A percentile compares a stretch with the other conserved stretches of the same genome.
Evolutionary conservation across 2,888 invertebrate genomes (phyloP).

Genomic region (Tiphia femorata): DNA sequence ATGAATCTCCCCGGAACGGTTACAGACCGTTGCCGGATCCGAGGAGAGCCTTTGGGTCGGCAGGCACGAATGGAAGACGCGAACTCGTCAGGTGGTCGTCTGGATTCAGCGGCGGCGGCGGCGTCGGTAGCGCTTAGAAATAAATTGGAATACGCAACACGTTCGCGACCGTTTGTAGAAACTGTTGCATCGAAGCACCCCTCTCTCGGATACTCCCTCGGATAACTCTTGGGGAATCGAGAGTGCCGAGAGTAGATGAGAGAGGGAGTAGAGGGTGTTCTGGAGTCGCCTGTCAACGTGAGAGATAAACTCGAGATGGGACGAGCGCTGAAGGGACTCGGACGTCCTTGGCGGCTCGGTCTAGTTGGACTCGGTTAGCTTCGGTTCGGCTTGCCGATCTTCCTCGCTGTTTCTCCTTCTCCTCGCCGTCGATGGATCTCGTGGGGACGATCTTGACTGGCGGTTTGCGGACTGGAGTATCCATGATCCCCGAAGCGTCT

Average conservation of each 20-base stretch:
- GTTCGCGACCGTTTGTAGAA: neutral
- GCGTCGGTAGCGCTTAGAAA: conserved; percentile 30
- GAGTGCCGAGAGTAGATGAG: neutral
- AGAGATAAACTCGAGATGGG: conserved; percentile 35
- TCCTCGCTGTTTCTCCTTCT: conserved; percentile 17
- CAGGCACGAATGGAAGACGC: conserved; percentile 17
- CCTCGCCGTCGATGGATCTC: conserved; percentile 24
- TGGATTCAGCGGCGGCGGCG: too few relatives aligned
- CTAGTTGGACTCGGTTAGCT: conserved; percentile 39
- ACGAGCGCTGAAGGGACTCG: conserved; percentile 21
- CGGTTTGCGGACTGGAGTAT: conserved; percentile 8
- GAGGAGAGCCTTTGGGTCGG: too few relatives aligned
- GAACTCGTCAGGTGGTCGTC: conserved; percentile 47
- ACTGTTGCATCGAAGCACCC: neutral
- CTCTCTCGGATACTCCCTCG: neutral
- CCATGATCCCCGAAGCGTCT: neutral
- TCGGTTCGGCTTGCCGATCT: too few relatives aligned
- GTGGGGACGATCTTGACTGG: conserved; percentile 27
- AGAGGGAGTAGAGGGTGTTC: conserved; percentile 36
- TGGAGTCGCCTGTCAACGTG: conserved; percentile 39
- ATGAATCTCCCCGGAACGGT: too few relatives aligned
- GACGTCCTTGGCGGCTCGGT: conserved; percentile 38
- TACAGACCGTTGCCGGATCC: too few relatives aligned
- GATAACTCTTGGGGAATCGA: conserved; percentile 3
- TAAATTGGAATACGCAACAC: conserved; percentile 54